phyloP scores from a whole-genome alignment of 2,797 vertebrate genomes.

The Semotilus atromaculatus region DNA sequence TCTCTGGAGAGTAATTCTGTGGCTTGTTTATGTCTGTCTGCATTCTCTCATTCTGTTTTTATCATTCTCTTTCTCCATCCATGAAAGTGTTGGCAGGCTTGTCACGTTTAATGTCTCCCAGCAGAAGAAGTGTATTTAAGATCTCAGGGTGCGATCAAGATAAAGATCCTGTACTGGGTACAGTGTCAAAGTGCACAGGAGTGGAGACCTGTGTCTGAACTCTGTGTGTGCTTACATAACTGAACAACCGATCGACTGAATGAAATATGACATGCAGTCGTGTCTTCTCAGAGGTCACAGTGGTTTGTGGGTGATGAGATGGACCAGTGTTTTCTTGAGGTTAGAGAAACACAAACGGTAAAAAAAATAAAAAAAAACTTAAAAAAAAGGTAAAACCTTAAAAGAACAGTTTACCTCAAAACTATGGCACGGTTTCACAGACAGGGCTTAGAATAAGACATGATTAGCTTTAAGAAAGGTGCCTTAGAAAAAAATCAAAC shows the following conservation, averaged over 20 bases:
- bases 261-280: not conserved
- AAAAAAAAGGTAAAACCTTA: too few species aligned
- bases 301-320: not conserved
- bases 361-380: too few species aligned
- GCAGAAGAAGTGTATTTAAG: slow-evolving; percentile 64
- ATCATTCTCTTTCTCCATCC: slow-evolving; percentile 34
- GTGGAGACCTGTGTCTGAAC: slow-evolving; percentile 10
- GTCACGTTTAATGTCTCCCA: slow-evolving; percentile 64
- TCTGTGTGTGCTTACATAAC: slow-evolving; percentile 24
- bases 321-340: not conserved
- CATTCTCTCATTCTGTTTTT: slow-evolving; percentile 43
- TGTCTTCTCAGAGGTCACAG: slow-evolving; percentile 3
- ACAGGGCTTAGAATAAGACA: too few species aligned
- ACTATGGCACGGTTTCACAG: too few species aligned
- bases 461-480: too few species aligned
- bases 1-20: slow-evolving; percentile 39
- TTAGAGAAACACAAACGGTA: slow-evolving; percentile 3
- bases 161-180: slow-evolving; percentile 46
- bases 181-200: slow-evolving; percentile 8
- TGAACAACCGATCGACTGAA: slow-evolving; percentile 14
- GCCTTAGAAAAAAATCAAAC: too few species aligned
- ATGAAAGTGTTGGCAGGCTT: slow-evolving; percentile 61
- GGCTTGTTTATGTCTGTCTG: not conserved
- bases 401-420: too few species aligned
- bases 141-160: slow-evolving; percentile 63